Base-by-base conservation (phyloP, 2,888 invertebrate genomes). In the Limnephilus lunatus region DNA sequence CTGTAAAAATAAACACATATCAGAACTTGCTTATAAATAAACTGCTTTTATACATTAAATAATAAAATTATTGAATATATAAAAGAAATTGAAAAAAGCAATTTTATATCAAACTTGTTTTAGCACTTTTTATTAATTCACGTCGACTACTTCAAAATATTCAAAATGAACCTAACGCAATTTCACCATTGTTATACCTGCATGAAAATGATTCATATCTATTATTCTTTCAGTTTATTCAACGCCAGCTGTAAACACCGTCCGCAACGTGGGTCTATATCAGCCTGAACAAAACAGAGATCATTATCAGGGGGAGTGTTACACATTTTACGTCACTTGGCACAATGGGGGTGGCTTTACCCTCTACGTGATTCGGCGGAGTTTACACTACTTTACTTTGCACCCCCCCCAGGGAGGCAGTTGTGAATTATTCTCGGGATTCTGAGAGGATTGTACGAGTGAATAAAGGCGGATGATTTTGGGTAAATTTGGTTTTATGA, bases 311-410 rank as follows among this genome's bases (percentile, higher is more conserved):
- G 25, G 25, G n/a, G n/a, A 68, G 68, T 68, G 25, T 68, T 68
- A 68, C 68, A 68, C 68, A 68, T 68, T 68, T 68, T 68, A 68
- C 68, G 25, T 68, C 68, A 68, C 68, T 68, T 68, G 68, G n/a
- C 68, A 68, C 68, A 68, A 68, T n/a, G 68, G 68, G 68, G 68
- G 68, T 68, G 68, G 68, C 68, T 68, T 68, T 68, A n/a, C 68
- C 7, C 68, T 68, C 25, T 68, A 68, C 68, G 68, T 68, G 68
- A 68, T 68, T 68, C 68, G 68, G 68, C 68, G 68, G 68, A 68
- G 68, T 68, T 68, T 68, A 68, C 68, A 68, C 68, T 68, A 68
- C 68, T 68, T 68, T 68, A 68, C n/a, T 25, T n/a, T 68, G 25
- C 68, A 68, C 68, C 68, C 68, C 39, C 53, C 25, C 68, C 68